phyloP scores from a whole-genome alignment of 2,888 invertebrate species.

The Plebejus anna region DNA sequence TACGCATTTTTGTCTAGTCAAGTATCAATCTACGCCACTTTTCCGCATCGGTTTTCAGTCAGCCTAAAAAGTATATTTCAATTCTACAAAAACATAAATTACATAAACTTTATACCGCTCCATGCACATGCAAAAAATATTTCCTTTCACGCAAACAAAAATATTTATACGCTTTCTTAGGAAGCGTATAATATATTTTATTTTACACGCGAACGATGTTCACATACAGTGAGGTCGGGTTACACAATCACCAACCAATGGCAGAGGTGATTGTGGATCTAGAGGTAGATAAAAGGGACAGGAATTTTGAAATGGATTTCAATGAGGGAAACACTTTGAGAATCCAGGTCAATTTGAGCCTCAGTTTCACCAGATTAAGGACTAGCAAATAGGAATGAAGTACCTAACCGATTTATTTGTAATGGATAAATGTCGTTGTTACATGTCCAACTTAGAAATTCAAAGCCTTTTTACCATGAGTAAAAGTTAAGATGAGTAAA shows the following conservation, averaged over 20 bases:
- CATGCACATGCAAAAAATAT: neutral
- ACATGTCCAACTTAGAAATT: no score
- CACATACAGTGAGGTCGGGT: neutral
- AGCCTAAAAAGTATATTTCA: neutral
- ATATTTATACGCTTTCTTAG: constrained; percentile 16
- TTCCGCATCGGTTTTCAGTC: neutral
- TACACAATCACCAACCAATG: neutral
- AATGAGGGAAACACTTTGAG: neutral
- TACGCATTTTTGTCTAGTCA: no score
- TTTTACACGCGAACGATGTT: neutral
- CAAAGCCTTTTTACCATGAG: no score
- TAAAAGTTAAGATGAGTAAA: no score
- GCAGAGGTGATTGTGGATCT: neutral
- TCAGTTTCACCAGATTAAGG: no score
- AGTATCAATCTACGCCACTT: no score
- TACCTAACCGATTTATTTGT: no score
- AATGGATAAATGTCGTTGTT: no score
- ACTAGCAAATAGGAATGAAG: no score
- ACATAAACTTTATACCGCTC: neutral
- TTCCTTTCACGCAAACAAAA: constrained; percentile 12
- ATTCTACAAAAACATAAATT: neutral
- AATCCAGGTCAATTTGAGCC: neutral
- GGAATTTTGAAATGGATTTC: neutral
- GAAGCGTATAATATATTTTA: constrained; percentile 1
- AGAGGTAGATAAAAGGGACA: neutral